Base-by-base conservation (phyloP, 2,888 invertebrate genomes). In the Chloroclystis v-ata region DNA sequence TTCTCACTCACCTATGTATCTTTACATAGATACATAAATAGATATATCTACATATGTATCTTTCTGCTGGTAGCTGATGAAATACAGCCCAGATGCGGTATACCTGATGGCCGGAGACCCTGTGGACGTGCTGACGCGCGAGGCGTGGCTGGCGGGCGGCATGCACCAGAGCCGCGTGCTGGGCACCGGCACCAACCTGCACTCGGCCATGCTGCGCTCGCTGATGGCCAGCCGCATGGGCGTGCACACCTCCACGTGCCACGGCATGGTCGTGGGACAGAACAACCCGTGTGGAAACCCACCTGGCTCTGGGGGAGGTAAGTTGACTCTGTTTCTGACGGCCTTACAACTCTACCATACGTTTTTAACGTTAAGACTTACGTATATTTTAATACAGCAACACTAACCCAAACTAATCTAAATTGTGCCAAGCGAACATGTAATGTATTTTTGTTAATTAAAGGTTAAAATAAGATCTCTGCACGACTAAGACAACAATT, bases 61-160 rank as follows among this genome's bases (percentile, higher is more conserved):
- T 16, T n/a, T 3, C 2, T 33, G n/a, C 5, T 29, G 75, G 2
- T 28, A 92, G 65, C 75, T 95, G 14, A 89, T 93, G 4, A 89
- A 92, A 67, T 87, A 94, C 80, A 95, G 94, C 52, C 96, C 96
- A 0, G 89, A 95, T 14, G 44, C 49, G 9, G 41, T 49, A 13
- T 77, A 95, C 14, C 66, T 96, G 50, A 90, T 97, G 65, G 95
- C 96, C n/a, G 93, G 94, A 53, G 96, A 96, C 69, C 96, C 96
- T 4, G 95, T 95, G 1, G 96, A 97, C 69, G 91, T 96, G 49
- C 82, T 96, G 65, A 94, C 94, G 0, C 95, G 94, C 72, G 93
- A 95, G 1, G 92, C 95, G 7, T 96, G 96, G 96, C 95, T 94
- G 71, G 67, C 95, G 24, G 95, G 95, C 43, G 95, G 94, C 6